Evolutionary conservation across 2,888 invertebrate genomes (phyloP), one percentile per base, ranked within the genome.

Genomic region (Vesta saturnalis): DNA sequence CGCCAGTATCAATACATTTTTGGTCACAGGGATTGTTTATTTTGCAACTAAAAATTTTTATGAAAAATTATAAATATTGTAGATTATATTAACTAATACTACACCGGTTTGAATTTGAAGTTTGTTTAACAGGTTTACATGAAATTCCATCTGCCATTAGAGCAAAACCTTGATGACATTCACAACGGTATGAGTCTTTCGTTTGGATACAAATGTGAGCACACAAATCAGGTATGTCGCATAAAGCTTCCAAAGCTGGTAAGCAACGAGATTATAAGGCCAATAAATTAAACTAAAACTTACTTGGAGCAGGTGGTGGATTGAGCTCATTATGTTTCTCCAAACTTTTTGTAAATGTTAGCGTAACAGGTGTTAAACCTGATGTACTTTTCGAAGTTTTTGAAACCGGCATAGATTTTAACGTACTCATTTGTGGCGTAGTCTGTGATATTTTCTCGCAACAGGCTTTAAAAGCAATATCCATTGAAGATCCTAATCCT

Each of bases 201-300:
- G 90, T 86, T 1, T 94, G 91, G 19, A 93, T 88, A 79, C 94
- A 95, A 75, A 91, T 89, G 75, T 94, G 94, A 0, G 92, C 91
- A 80, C 94, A 95, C 12, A 92, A 83, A 49, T 86, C 88, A 81
- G 81, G 83, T 72, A 88, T 86, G 43, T 87, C 86, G 77, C 90
- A 90, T 56, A 90, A 84, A 74, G 89, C 88, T 75, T 86, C 87
- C 76, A 82, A 65, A 22, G 78, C 81, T 81, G 71, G 18, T 56
- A 60, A 5, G 22, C 19, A 49, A 6, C 22, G n/a, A 52, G 49
- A 47, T 18, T 43, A 21, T 18, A 4, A 47, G 12, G 3, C 18
- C 10, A 47, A 59, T 59, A 30, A 61, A 12, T 12, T n/a, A 61
- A 14, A 15, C 12, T 19, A 23, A 6, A 30, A 54, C 63, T 55